Conservation (phyloP, 2,888 invertebrate species). For the Enchytraeus crypticus region DNA sequence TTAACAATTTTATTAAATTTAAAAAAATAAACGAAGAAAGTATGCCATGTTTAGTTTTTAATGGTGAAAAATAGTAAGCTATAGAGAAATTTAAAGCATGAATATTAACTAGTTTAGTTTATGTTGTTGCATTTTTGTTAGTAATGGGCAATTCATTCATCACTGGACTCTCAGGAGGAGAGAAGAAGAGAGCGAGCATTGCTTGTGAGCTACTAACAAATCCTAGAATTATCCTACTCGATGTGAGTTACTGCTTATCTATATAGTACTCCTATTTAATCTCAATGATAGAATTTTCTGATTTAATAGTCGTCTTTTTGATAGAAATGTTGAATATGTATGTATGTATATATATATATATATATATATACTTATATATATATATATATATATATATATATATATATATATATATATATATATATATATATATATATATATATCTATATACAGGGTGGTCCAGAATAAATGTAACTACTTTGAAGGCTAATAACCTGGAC, state of each 20-base stretch:
- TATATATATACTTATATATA: neutral
- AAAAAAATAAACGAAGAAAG: no score
- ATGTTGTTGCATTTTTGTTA: neutral
- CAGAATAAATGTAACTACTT: no score
- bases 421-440: conserved; percentile 2
- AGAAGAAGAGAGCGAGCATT: conserved; percentile 73
- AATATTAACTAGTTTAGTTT: neutral
- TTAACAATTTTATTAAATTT: no score
- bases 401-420: conserved; percentile 2
- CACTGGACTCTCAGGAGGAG: conserved; percentile 59
- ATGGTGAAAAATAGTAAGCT: no score
- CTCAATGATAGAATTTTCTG: no score
- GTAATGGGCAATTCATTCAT: neutral
- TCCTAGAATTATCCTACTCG: conserved; percentile 67
- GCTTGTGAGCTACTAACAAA: conserved; percentile 73
- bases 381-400: neutral
- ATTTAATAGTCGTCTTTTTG: neutral
- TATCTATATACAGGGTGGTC: no score
- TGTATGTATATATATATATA: conserved; percentile 1
- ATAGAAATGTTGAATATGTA: neutral
- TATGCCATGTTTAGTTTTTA: no score
- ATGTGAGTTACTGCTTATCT: conserved; percentile 56
- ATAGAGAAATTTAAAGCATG: neutral
- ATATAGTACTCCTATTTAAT: no score
- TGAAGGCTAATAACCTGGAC: no score